Evolutionary conservation across 1,140 invertebrate species (phyloP).

Genomic region (Drosophila pallidifrons): DNA sequence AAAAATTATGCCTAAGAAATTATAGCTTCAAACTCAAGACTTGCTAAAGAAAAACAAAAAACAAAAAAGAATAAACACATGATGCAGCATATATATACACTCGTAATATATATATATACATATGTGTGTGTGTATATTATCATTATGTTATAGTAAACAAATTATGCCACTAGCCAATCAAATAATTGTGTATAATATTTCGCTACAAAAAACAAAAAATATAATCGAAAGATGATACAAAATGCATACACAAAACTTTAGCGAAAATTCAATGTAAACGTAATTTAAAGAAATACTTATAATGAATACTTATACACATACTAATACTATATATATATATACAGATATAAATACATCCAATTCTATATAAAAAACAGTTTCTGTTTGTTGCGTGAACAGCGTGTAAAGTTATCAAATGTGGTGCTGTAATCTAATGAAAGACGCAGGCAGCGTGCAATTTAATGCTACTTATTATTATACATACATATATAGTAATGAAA

Average conservation of each 20-base stretch:
- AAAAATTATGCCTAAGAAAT: constrained; percentile 74
- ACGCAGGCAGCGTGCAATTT: constrained; percentile 33
- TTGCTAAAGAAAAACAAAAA: constrained; percentile 63
- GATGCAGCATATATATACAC: constrained; percentile 52
- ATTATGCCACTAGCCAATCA: constrained; percentile 79
- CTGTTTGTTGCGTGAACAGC: constrained; percentile 64
- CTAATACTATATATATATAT: constrained; percentile 41
- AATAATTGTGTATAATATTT: constrained; percentile 81
- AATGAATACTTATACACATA: constrained; percentile 18
- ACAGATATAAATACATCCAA: constrained; percentile 36
- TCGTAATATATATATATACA: constrained; percentile 45
- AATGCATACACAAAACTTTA: constrained; percentile 47
- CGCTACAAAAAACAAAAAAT: constrained; percentile 42
- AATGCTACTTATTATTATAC: constrained; percentile 29
- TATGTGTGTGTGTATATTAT: constrained; percentile 71
- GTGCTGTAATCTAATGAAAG: constrained; percentile 69
- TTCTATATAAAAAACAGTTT: constrained; percentile 49
- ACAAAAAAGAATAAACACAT: constrained; percentile 17
- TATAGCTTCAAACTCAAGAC: constrained; percentile 80
- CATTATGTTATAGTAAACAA: constrained; percentile 69
- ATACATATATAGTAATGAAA: constrained; percentile 32
- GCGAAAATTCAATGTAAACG: constrained; percentile 58
- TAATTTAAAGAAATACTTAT: constrained; percentile 55
- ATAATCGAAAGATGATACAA: constrained; percentile 28
- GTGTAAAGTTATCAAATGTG: constrained; percentile 78